Percentiles rank a stretch among this genome's conserved stretches.
Conservation (phyloP, 2,113 vertebrate species). For the Prunella fulvescens region DNA sequence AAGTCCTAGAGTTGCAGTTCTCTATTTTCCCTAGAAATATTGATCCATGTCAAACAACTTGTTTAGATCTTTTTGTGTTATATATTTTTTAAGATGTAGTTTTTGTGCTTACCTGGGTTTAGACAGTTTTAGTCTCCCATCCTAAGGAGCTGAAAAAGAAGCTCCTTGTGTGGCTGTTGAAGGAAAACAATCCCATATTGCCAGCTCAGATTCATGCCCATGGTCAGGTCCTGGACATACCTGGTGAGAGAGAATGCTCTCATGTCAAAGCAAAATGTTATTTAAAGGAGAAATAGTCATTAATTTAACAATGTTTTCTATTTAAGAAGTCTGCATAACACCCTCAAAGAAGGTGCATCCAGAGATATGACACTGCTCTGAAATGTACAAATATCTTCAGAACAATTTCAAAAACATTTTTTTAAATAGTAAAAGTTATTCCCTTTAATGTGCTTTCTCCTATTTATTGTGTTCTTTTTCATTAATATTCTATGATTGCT, state of each 20-base stretch:
- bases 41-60: background rate
- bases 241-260: background rate
- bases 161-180: background rate
- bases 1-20: background rate
- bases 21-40: background rate
- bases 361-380: background rate
- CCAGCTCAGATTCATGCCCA: background rate
- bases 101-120: background rate
- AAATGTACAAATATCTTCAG: background rate
- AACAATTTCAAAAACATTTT: background rate
- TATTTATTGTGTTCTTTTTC: background rate
- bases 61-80: background rate
- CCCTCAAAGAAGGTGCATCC: background rate
- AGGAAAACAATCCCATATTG: background rate
- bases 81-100: background rate
- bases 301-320: background rate
- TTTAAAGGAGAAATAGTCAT: background rate
- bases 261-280: background rate
- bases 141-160: background rate
- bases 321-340: background rate
- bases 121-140: background rate
- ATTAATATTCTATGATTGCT: background rate
- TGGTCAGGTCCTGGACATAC: background rate
- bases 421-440: background rate
- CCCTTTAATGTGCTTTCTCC: background rate